phyloP scores from a whole-genome alignment of 2,797 vertebrate species.

The Siniperca undulata region DNA sequence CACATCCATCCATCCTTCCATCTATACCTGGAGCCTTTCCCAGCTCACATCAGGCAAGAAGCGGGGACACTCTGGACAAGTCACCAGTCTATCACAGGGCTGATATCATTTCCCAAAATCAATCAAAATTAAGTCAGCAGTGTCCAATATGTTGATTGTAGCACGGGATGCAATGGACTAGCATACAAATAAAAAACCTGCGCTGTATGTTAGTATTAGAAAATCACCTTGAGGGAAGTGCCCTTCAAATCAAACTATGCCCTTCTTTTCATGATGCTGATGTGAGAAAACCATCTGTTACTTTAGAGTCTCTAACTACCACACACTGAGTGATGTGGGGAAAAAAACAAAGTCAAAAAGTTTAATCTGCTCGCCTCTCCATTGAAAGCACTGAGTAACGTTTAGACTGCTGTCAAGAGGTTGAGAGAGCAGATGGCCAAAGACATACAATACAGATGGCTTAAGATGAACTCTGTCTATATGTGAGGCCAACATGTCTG shows the following conservation, averaged over 20 bases:
- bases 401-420: conserved; percentile 46
- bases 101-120: no score
- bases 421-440: conserved; percentile 68
- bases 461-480: conserved; percentile 42
- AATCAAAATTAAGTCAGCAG: no score
- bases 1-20: conserved; percentile 8
- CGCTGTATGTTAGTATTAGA: conserved; percentile 28
- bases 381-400: conserved; percentile 31
- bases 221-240: conserved; percentile 41
- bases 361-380: conserved; percentile 53
- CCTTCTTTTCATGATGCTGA: conserved; percentile 14
- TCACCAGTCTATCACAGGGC: no score
- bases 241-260: conserved; percentile 45
- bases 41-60: no score
- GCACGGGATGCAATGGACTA: conserved; percentile 34
- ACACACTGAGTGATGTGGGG: conserved; percentile 27
- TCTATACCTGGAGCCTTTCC: neutral
- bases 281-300: conserved; percentile 58
- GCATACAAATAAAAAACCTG: conserved; percentile 34
- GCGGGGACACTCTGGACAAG: no score
- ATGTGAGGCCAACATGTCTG: conserved; percentile 16
- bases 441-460: conserved; percentile 47
- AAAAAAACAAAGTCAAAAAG: conserved; percentile 38
- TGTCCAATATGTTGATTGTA: conserved; percentile 3
- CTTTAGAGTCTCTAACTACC: conserved; percentile 24